Conservation (phyloP, 2,797 vertebrate genomes). For the Rhodeus uyekii region DNA sequence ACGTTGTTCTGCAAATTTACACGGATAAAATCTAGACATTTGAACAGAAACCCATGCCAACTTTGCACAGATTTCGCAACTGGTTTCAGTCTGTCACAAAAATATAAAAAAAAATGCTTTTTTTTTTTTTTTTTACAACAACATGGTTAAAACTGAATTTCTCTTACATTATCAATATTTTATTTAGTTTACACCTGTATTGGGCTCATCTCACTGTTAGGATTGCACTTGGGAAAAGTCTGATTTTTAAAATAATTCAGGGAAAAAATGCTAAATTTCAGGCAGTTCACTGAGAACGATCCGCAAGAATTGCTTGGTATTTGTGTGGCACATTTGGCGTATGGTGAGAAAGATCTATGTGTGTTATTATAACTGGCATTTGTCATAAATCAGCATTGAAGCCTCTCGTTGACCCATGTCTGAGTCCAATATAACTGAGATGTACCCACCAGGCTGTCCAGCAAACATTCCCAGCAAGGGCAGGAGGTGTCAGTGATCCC, state of each 20-base stretch:
- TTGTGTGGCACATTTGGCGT: not conserved
- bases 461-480: slow-evolving; percentile 59
- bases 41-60: too few species aligned
- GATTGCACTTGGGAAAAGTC: too few species aligned
- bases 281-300: not conserved
- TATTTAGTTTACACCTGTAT: not conserved
- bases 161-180: not conserved
- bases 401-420: slow-evolving; percentile 68
- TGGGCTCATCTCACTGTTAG: not conserved
- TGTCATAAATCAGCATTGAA: slow-evolving; percentile 69
- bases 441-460: slow-evolving; percentile 68
- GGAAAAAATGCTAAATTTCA: not conserved
- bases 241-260: not conserved
- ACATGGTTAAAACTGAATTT: not conserved
- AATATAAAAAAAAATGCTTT: not conserved
- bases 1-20: not conserved
- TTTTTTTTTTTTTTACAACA: not conserved
- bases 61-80: too few species aligned
- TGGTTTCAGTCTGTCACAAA: too few species aligned
- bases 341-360: slow-evolving; percentile 23
- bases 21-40: not conserved
- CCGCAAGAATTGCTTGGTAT: not conserved
- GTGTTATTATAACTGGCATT: slow-evolving; percentile 63
- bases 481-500: slow-evolving; percentile 20
- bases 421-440: slow-evolving; percentile 61